Conservation (phyloP, 2,888 invertebrate species). For the Dioctria rufipes region DNA sequence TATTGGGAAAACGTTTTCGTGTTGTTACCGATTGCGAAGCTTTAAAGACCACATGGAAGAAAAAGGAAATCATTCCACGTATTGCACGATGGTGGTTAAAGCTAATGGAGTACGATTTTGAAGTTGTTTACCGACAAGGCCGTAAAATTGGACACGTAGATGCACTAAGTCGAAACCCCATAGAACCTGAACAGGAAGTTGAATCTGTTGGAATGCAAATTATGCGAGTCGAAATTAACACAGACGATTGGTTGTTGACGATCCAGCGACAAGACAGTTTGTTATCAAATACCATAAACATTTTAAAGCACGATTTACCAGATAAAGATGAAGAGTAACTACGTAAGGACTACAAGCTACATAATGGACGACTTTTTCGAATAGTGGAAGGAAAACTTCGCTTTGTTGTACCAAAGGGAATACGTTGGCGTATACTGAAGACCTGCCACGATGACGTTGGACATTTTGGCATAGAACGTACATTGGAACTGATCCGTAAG, state of each 20-base stretch:
- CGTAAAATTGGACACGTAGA: slow-evolving; percentile 6
- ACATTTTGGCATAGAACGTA: slow-evolving; percentile 35
- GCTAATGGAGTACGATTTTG: slow-evolving; percentile 36
- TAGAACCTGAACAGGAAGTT: not conserved
- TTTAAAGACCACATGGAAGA: slow-evolving; percentile 1
- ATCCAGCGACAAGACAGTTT: slow-evolving; percentile 34
- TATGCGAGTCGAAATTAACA: slow-evolving; percentile 1
- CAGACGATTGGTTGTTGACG: slow-evolving; percentile 19
- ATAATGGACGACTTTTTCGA: not conserved
- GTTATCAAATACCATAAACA: slow-evolving; percentile 1
- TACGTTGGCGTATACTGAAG: slow-evolving; percentile 32
- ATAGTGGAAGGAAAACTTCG: not conserved
- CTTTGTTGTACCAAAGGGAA: slow-evolving; percentile 3
- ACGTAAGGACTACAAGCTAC: not conserved
- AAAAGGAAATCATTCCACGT: slow-evolving; percentile 24
- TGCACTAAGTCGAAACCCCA: slow-evolving; percentile 19
- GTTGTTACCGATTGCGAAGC: slow-evolving; percentile 45
- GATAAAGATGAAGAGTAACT: not conserved
- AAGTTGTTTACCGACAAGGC: slow-evolving; percentile 7
- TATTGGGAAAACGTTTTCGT: slow-evolving; percentile 5
- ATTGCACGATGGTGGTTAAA: slow-evolving; percentile 35
- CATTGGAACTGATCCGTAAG: not conserved
- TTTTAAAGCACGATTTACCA: not conserved
- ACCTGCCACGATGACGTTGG: slow-evolving; percentile 37
- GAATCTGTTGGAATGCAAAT: not conserved